Percentiles rank a stretch among this genome's conserved stretches.
Conservation (phyloP, 2,113 vertebrate species). For the Macrotis lagotis region DNA sequence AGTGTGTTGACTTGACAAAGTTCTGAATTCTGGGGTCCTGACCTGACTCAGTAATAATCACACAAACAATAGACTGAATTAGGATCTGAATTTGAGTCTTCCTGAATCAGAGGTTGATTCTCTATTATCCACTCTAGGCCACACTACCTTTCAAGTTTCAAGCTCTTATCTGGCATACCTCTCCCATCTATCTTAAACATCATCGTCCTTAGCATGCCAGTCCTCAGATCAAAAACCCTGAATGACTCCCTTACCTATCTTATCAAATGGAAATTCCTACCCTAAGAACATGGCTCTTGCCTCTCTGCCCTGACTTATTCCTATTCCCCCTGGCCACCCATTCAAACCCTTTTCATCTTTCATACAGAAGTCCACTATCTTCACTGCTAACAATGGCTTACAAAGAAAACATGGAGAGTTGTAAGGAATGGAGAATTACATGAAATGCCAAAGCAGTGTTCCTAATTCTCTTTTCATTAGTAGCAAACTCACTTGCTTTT, state of each 20-base stretch:
- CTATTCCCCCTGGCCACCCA: accelerated
- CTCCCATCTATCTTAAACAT: not conserved
- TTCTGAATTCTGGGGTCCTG: not conserved
- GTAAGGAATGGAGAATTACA: not conserved
- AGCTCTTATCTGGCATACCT: not conserved
- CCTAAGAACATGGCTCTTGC: too few relatives aligned
- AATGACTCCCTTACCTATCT: not conserved
- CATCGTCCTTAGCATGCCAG: not conserved
- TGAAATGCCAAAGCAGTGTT: not conserved
- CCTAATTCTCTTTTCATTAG: not conserved
- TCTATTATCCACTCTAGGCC: not conserved
- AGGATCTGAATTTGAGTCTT: not conserved
- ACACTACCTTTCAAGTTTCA: not conserved
- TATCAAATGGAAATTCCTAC: not conserved
- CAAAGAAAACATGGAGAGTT: not conserved
- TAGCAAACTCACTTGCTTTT: not conserved
- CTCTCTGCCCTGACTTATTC: not conserved
- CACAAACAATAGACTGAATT: not conserved
- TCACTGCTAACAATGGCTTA: not conserved
- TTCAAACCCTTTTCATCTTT: not conserved
- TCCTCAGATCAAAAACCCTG: not conserved
- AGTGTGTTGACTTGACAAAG: not conserved
- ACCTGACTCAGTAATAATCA: not conserved
- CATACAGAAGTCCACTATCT: not conserved
- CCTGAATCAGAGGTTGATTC: not conserved